Conservation (phyloP, 2,888 invertebrate species). For the Ophion costatus region DNA sequence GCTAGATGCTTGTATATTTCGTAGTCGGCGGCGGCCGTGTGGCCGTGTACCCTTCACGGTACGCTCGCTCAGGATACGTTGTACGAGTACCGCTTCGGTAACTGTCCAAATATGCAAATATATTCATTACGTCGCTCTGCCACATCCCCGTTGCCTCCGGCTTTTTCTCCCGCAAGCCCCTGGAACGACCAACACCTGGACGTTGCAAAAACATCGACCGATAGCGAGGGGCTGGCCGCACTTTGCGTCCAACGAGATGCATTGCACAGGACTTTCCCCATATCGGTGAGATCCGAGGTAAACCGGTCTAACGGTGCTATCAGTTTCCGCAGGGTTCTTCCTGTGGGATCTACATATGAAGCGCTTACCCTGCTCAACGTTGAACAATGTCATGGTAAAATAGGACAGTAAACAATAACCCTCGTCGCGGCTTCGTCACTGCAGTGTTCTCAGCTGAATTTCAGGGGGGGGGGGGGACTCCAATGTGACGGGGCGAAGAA, state of each 20-base stretch:
- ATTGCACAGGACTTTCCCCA: conserved; percentile 14
- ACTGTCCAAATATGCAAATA: conserved; percentile 83
- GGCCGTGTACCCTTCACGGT: conserved; percentile 52
- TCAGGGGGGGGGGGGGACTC: too few species aligned
- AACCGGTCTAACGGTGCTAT: conserved; percentile 50
- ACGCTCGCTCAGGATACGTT: conserved; percentile 73
- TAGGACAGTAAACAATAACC: conserved; percentile 24
- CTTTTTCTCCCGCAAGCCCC: conserved; percentile 22
- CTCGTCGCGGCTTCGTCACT: conserved; percentile 2
- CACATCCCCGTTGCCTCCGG: conserved; percentile 69
- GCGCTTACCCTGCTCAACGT: conserved; percentile 23
- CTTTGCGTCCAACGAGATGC: conserved; percentile 32
- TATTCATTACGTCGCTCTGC: conserved; percentile 81
- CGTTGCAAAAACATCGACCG: conserved; percentile 68
- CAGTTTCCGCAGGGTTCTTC: conserved; percentile 58
- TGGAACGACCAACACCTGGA: conserved; percentile 63
- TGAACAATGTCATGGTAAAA: conserved; percentile 27
- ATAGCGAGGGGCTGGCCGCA: conserved; percentile 54
- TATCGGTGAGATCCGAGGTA: conserved; percentile 38
- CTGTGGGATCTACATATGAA: conserved; percentile 35
- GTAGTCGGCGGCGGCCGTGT: conserved; percentile 76
- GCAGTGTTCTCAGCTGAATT: neutral
- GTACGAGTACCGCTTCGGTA: conserved; percentile 81
- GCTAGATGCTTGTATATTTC: conserved; percentile 82
- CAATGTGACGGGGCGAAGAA: too few species aligned